A percentile compares a stretch with the other conserved stretches of the same genome.
phyloP scores from a whole-genome alignment of 1,140 invertebrate species.

The Drosophila albomicans region DNA sequence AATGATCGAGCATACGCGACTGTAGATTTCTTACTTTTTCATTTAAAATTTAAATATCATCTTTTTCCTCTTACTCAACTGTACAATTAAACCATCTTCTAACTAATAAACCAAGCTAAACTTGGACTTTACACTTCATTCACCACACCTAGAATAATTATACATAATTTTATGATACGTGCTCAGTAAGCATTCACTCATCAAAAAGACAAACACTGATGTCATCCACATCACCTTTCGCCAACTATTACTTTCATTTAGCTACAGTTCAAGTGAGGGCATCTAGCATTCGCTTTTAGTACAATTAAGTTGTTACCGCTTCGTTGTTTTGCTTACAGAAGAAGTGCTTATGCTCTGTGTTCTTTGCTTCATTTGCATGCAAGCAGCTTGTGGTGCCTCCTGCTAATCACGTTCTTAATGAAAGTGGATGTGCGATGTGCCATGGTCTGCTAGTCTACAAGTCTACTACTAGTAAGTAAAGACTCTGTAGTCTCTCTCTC shows the following conservation, averaged over 20 bases:
- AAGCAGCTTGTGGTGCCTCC: slow-evolving; percentile 49
- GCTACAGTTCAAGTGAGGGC: slow-evolving; percentile 17
- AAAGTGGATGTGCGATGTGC: slow-evolving; percentile 64
- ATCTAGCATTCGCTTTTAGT: not conserved
- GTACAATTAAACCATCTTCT: not conserved
- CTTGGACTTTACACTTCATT: not conserved
- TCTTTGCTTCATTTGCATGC: slow-evolving; percentile 70
- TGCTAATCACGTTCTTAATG: slow-evolving; percentile 82
- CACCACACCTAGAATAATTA: not conserved
- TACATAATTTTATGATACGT: not conserved
- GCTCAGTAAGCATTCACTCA: not conserved
- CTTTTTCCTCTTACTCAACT: not conserved
- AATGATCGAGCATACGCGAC: no score
- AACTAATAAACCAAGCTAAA: not conserved
- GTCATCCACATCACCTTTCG: not conserved
- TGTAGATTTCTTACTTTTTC: no score
- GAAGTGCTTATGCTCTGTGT: not conserved
- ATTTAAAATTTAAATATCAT: no score
- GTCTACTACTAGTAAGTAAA: slow-evolving; percentile 8
- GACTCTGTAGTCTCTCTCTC: not conserved
- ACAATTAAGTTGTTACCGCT: not conserved
- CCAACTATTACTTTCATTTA: not conserved
- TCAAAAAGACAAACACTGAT: not conserved
- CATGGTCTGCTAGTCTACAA: slow-evolving; percentile 18
- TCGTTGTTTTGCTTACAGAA: slow-evolving; percentile 16